A percentile compares a stretch with the other conserved stretches of the same genome.
phyloP scores from a whole-genome alignment of 2,797 vertebrate species.

The Potorous gilbertii region DNA sequence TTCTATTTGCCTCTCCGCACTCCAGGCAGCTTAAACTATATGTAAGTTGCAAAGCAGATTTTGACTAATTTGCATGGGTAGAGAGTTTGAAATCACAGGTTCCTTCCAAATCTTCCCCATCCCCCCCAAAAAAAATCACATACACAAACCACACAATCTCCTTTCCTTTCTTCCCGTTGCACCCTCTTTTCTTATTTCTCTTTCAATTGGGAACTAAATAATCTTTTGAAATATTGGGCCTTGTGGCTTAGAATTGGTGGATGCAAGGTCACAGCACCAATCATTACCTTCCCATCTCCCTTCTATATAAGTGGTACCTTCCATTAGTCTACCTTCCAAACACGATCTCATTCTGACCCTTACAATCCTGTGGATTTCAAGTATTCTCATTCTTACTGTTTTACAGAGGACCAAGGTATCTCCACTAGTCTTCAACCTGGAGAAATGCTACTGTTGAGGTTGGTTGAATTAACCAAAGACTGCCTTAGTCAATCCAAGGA shows the following conservation, averaged over 20 bases:
- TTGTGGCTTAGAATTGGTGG: not conserved
- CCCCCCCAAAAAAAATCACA: not conserved
- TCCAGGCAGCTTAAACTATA: not conserved
- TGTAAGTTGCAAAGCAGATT: not conserved
- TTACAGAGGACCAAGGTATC: not conserved
- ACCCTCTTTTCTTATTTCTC: not conserved
- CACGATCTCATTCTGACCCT: not conserved
- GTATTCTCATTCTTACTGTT: not conserved
- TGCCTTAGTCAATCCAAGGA: not conserved
- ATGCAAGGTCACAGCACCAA: not conserved
- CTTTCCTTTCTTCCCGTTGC: not conserved
- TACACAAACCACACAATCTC: not conserved
- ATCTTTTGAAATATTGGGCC: not conserved
- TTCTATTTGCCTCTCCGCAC: not conserved
- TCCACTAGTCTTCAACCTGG: not conserved
- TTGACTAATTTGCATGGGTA: not conserved
- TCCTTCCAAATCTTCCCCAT: not conserved
- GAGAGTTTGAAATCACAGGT: not conserved
- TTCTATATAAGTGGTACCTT: not conserved
- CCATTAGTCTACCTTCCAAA: not conserved
- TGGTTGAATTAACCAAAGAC: not conserved
- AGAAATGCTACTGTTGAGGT: not conserved
- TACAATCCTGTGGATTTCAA: not conserved
- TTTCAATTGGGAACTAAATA: not conserved
- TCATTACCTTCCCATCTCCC: not conserved